phyloP scores from a whole-genome alignment of 92 coral and sea anemone genomes.

The Heteractis magnifica region DNA sequence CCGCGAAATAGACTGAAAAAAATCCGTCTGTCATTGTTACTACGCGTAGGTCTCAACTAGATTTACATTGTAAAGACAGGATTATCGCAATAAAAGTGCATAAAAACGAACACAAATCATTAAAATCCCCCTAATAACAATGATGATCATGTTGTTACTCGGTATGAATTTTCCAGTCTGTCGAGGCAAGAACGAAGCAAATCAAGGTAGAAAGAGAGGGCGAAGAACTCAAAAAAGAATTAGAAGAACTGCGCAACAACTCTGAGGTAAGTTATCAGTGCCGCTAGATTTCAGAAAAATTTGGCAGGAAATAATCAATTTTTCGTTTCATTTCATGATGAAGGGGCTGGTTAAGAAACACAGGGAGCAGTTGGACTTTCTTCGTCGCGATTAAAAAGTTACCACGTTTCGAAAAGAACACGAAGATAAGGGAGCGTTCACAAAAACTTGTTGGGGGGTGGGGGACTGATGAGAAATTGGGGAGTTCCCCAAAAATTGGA shows the following conservation, averaged over 20 bases:
- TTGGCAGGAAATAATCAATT: not conserved
- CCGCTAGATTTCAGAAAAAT: not conserved
- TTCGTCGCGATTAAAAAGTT: constrained; percentile 34
- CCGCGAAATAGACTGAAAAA: too few relatives aligned
- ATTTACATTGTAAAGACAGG: too few relatives aligned
- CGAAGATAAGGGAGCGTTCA: constrained; percentile 87
- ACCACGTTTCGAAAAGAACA: constrained; percentile 53
- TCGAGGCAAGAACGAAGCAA: constrained; percentile 8
- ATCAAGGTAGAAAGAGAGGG: constrained; percentile 48
- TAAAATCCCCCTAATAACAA: not conserved
- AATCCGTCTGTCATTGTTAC: too few relatives aligned
- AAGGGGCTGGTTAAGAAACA: constrained; percentile 42
- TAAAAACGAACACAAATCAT: too few relatives aligned
- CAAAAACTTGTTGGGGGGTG: too few relatives aligned
- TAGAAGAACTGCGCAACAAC: constrained; percentile 48
- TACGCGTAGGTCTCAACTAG: too few relatives aligned
- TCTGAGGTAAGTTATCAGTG: constrained; percentile 17
- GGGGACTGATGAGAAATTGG: too few relatives aligned
- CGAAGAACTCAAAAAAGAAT: constrained; percentile 44
- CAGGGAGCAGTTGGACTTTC: constrained; percentile 31
- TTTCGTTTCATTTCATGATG: not conserved
- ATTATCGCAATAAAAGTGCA: too few relatives aligned
- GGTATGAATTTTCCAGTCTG: not conserved
- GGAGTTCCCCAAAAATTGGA: too few relatives aligned
- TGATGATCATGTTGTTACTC: not conserved